A percentile compares a stretch with the other conserved stretches of the same genome.
These are phyloP conservation scores for Papilio demoleus DNA, from an alignment of 2,888 invertebrate genomes.

Conservation along the genomic window DNA sequence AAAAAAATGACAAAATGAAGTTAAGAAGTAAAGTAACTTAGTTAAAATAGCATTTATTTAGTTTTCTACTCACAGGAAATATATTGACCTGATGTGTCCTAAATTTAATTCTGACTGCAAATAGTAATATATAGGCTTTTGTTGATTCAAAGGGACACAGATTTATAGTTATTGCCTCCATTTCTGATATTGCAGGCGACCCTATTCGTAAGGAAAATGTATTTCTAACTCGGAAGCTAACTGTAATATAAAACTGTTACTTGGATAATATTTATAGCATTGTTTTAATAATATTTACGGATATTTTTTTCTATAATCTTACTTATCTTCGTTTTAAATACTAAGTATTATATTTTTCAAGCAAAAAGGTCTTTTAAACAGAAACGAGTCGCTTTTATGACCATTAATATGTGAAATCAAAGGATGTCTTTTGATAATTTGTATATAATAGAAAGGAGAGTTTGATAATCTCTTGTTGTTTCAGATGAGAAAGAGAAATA, in stretches of 20 bases:
- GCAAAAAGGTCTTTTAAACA: neutral
- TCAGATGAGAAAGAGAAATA: conserved; percentile 99
- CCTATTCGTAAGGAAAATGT: conserved; percentile 2
- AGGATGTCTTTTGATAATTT: neutral
- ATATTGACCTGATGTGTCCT: too few species aligned
- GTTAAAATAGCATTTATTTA: too few species aligned
- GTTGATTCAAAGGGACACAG: neutral
- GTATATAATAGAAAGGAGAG: neutral
- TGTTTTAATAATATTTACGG: neutral
- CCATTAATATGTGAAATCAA: too few species aligned
- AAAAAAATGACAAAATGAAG: too few species aligned
- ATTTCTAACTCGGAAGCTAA: neutral
- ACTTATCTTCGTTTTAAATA: neutral
- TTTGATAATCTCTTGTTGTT: conserved; percentile 39
- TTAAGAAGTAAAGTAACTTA: too few species aligned
- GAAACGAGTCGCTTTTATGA: too few species aligned
- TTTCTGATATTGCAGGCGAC: conserved; percentile 12
- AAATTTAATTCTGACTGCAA: neutral
- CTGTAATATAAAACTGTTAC: neutral
- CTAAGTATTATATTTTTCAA: neutral
- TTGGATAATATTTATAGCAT: conserved; percentile 6
- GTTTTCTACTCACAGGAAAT: too few species aligned
- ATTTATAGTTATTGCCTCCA: conserved; percentile 20
- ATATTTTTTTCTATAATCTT: neutral
- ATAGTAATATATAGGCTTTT: neutral